These are phyloP conservation scores for Lucinisca nassula DNA, from an alignment of 2,888 invertebrate genomes.

Conservation along the genomic window DNA sequence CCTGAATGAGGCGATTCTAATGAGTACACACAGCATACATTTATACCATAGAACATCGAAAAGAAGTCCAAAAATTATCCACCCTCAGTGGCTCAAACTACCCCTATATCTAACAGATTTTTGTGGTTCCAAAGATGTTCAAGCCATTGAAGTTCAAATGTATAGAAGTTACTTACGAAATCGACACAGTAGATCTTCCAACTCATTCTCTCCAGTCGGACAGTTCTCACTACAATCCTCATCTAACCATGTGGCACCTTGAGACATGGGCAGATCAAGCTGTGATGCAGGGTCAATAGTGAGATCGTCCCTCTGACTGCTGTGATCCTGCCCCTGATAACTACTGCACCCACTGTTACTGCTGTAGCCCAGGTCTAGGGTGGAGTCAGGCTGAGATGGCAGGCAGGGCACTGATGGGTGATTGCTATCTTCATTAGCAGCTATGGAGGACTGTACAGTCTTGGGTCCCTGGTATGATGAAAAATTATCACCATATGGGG, in stretches of 20 bases:
- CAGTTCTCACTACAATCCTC: neutral
- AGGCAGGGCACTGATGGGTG: neutral
- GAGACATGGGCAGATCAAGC: constrained; percentile 3
- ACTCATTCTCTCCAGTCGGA: constrained; percentile 66
- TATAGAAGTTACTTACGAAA: constrained; percentile 75
- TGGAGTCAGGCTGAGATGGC: constrained; percentile 6
- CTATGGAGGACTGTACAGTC: neutral
- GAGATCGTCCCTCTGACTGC: constrained; percentile 27
- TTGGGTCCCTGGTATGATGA: neutral
- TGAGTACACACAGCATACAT: too few relatives aligned
- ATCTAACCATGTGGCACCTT: neutral
- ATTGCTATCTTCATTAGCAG: too few relatives aligned
- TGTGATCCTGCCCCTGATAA: constrained; percentile 36
- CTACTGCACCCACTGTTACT: constrained; percentile 69
- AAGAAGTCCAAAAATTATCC: too few relatives aligned
- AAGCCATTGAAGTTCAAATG: too few relatives aligned
- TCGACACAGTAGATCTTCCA: constrained; percentile 77
- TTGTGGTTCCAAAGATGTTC: too few relatives aligned
- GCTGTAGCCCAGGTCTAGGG: constrained; percentile 60
- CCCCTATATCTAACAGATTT: too few relatives aligned
- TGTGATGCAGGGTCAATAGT: constrained; percentile 55
- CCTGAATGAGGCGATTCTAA: too few relatives aligned
- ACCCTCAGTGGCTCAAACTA: too few relatives aligned
- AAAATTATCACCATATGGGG: neutral
- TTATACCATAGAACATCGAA: too few relatives aligned